Evolutionary conservation across 1,140 invertebrate genomes (phyloP), one percentile per base, ranked within the genome.

Genomic region (Musca domestica): DNA sequence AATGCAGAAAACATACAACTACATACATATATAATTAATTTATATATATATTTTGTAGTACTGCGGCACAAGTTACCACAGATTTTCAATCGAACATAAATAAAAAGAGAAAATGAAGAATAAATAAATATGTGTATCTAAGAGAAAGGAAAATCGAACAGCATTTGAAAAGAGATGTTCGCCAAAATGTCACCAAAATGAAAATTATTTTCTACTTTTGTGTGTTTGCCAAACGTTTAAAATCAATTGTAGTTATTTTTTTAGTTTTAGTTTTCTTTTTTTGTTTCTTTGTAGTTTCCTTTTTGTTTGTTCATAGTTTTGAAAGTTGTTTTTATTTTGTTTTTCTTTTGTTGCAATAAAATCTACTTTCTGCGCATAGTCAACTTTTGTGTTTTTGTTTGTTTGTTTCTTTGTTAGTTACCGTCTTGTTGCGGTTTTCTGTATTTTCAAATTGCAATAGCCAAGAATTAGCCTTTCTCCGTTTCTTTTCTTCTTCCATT

Each of bases 31-130:
- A 41, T 61, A 61, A 61, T 61, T 25, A 61, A 61, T 61, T 61
- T 15, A 7, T 9, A 9, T 9, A 9, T 9, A 41, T 9, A 2
- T 41, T 41, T 41, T 41, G 34, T 41, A 41, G 34, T 41, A 61
- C 27, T 61, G 56, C 12, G 27, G 27, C 56, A 61, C 56, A 61
- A 61, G 56, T 61, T 61, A 61, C 56, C 56, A 61, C 56, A 61
- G 27, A 34, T 61, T 34, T 12, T 34, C 4, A 51, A 51, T 5
- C 48, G 2, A 19, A 51, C n/a, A 20, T 9, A 51, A 20, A 51
- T 20, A 20, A 51, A 22, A 20, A 20, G 9, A 51, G 20, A 51
- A 20, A 51, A 51, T 5, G 5, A 20, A 51, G 1, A 20, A 51
- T 19, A 20, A 12, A 22, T 19, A 51, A 51, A 19, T 19, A 51